Evolutionary conservation across 2,113 vertebrate species (phyloP), one percentile per base, ranked within the genome.

Genomic region (Ailurus styani): DNA sequence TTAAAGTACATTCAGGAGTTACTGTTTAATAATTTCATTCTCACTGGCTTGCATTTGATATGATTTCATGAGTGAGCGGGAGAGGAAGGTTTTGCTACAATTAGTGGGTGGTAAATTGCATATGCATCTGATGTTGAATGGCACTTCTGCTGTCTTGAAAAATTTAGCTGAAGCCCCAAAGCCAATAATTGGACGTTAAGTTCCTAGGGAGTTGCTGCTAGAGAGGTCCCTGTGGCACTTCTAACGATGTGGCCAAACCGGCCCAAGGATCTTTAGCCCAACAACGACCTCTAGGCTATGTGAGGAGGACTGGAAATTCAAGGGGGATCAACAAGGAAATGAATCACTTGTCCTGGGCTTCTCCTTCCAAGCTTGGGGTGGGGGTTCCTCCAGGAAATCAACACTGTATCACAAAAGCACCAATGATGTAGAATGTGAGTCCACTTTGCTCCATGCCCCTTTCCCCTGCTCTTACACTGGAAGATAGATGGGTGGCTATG

Each of bases 21-120:
- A 54, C 54, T 93, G 37, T 88, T 27, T 45, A 81, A 89, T 83
- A 17, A 57, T 83, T 94, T 70, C 18, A 81, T 87, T 68, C 20
- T 93, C 52, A n/a, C 15, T 78, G 70, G 50, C 78, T 85, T 97
- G 31, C 23, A 72, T 72, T 77, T 96, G 81, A 75, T 91, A 55
- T 31, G 34, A 91, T 75, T 52, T 96, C 25, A 34, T 23, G 54
- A 96, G 6, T 70, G 31, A 90, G 57, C 25, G 21, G n/a, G 79
- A 87, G 54, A n/a, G 79, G 60, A 85, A 90, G 11, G 25, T 34
- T 92, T 90, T 87, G 47, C 78, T 93, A 45, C 15, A 84, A 18
- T 90, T 55, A 86, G 15, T 73, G 20, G 57, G 18, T 79, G 47
- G 42, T 42, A 89, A 75, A 34, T 70, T 75, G 9, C 4, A 11